phyloP scores from a whole-genome alignment of 2,888 invertebrate species.

The Orchesella flavescens region DNA sequence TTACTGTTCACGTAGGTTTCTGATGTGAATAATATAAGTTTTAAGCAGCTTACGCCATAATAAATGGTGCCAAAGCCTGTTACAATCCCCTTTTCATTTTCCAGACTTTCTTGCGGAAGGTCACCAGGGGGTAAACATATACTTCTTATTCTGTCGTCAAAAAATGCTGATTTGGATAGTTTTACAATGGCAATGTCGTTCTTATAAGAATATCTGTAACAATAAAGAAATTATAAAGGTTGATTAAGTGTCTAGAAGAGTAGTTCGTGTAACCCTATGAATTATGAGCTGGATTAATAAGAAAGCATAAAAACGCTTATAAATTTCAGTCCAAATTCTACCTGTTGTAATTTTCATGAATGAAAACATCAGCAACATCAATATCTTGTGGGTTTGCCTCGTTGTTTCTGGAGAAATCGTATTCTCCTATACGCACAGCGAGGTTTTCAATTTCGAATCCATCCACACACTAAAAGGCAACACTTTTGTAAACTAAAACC shows the following conservation, averaged over 20 bases:
- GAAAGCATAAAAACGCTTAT: too few relatives aligned
- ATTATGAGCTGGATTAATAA: too few relatives aligned
- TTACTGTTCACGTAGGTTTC: too few relatives aligned
- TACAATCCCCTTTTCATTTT: conserved; percentile 80
- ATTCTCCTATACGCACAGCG: conserved; percentile 85
- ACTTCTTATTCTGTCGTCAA: conserved; percentile 82
- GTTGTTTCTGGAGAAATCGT: conserved; percentile 81
- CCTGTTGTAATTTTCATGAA: conserved; percentile 82
- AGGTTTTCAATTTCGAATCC: conserved; percentile 80
- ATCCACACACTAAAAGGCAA: conserved; percentile 25
- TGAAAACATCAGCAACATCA: conserved; percentile 79
- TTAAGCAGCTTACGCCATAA: conserved; percentile 76
- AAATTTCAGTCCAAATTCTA: too few relatives aligned
- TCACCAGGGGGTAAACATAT: conserved; percentile 86
- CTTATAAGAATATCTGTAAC: conserved; percentile 78
- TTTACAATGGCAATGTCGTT: conserved; percentile 85
- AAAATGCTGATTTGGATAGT: conserved; percentile 69
- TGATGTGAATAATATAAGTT: too few relatives aligned
- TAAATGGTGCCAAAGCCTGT: conserved; percentile 78
- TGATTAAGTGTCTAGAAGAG: too few relatives aligned
- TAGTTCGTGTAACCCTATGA: too few relatives aligned
- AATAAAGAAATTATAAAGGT: background rate
- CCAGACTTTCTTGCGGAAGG: conserved; percentile 76
- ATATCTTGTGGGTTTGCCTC: conserved; percentile 78
- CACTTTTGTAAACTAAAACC: too few relatives aligned